Evolutionary conservation across 1,140 invertebrate genomes (phyloP), one percentile per base, ranked within the genome.

Genomic region (Brachystomella parvula): DNA sequence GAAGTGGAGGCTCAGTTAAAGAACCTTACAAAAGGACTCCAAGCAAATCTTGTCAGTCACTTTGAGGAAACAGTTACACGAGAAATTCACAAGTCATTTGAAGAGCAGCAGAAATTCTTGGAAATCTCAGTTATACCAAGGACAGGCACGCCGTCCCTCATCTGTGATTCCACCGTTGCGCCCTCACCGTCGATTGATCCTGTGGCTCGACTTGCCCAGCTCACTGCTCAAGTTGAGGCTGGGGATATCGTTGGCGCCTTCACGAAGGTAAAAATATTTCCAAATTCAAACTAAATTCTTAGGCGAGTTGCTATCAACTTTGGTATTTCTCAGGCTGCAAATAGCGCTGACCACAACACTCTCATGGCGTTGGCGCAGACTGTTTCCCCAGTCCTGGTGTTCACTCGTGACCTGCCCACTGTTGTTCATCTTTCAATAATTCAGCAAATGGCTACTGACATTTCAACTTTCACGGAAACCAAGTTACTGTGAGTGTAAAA

Each of bases 101-200:
- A 63, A 49, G 71, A 70, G n/a, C 71, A 73, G 47, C 66, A 70
- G 49, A 63, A 64, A 47, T 73, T 57, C 49, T 66, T 73, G 30
- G 71, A 73, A 47, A 26, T 66, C 1, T 66, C 71, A 28, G 67
- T 70, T 12, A 44, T 68, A 26, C 61, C 71, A 0, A 21, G 71
- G 64, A 44, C 68, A 0, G 31, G 61, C 6, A 73, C 71, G 0
- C 71, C 71, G 9, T 68, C 71, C 19, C 35, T 70, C 1, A 33
- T 68, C 1, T 63, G 49, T 21, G 69, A 68, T 29, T 59, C 68
- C 17, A 26, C 31, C n/a, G 28, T 57, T 39, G 64, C 44, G 31
- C 3, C 60, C 19, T n/a, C 63, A 56, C 47, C 28, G 2, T 30
- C 29, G 31, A 53, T 31, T 12, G 71, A 65, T 57, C 71, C 53